phyloP scores from a whole-genome alignment of 2,797 vertebrate species.

The Tiaroga cobitis region DNA sequence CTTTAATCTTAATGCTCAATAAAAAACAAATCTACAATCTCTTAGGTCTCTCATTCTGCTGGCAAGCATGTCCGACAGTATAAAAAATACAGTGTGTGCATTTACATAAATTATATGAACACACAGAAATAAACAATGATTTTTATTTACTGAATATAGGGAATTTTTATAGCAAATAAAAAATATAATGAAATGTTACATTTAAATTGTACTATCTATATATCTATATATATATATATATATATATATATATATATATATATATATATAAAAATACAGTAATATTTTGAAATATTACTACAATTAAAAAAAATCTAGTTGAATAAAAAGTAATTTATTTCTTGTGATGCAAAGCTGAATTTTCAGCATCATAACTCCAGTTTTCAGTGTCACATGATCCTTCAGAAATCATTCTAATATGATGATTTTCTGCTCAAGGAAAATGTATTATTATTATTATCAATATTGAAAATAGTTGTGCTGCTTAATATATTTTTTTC shows the following conservation, averaged over 20 bases:
- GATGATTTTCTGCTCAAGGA: no score
- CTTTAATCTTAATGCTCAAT: constrained; percentile 25
- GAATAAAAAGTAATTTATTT: no score
- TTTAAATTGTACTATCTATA: no score
- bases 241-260: no score
- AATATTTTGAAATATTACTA: no score
- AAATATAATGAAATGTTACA: neutral
- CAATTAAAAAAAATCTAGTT: no score
- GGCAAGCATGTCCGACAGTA: neutral
- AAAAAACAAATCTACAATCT: constrained; percentile 1
- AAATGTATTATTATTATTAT: neutral
- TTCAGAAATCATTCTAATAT: no score
- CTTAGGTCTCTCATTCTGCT: neutral
- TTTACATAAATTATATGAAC: neutral
- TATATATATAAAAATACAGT: no score
- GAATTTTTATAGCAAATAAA: neutral
- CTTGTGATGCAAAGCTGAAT: no score
- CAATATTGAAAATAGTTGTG: neutral
- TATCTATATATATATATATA: no score
- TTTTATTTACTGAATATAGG: neutral
- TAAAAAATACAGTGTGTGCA: neutral
- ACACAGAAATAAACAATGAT: neutral
- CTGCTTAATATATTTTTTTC: neutral
- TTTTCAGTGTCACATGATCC: no score
- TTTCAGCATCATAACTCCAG: neutral